phyloP scores from a whole-genome alignment of 2,888 invertebrate species.

The Harpalus rufipes region DNA sequence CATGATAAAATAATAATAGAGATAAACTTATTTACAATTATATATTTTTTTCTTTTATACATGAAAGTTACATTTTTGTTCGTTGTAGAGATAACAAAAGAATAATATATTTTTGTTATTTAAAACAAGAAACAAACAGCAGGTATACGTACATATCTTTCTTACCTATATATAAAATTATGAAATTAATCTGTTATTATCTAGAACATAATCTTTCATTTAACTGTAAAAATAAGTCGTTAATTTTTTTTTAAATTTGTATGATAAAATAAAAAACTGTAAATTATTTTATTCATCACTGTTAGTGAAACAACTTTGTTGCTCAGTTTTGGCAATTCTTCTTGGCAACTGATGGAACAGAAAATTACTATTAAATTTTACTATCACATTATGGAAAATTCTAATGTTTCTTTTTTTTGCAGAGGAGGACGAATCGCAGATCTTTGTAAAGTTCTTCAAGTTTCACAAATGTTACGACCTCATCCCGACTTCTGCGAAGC shows the following conservation, averaged over 20 bases:
- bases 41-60: neutral
- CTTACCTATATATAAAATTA: neutral
- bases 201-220: no score
- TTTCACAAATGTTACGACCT: conserved; percentile 99
- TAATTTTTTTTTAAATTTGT: no score
- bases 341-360: neutral
- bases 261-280: no score
- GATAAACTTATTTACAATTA: neutral
- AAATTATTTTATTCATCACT: no score
- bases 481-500: conserved; percentile 99
- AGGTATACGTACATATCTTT: no score
- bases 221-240: no score
- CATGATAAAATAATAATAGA: neutral
- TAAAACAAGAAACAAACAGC: neutral
- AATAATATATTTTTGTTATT: neutral
- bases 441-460: conserved; percentile 99
- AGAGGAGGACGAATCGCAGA: conserved; percentile 98
- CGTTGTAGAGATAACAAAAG: neutral
- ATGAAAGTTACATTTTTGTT: neutral
- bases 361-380: conserved; percentile 13
- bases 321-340: conserved; percentile 18
- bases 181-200: neutral
- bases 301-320: conserved; percentile 14
- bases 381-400: neutral
- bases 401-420: conserved; percentile 77